These are phyloP conservation scores for Temnothorax nylanderi DNA, from an alignment of 1,140 invertebrate species.

Conservation along the genomic window DNA sequence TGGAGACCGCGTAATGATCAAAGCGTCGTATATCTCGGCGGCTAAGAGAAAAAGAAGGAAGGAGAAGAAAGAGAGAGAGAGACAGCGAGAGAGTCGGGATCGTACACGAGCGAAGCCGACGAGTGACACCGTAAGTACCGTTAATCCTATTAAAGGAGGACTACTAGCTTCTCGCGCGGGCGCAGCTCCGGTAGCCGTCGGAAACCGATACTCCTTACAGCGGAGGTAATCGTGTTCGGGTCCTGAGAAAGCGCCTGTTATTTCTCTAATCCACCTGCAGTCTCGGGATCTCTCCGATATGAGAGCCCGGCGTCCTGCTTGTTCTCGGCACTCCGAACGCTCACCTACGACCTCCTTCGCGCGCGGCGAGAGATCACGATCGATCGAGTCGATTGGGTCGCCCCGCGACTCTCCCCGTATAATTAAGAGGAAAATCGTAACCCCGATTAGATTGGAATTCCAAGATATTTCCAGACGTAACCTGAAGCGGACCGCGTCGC, in stretches of 20 bases:
- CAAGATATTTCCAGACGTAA: conserved; percentile 29
- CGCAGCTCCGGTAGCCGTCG: conserved; percentile 61
- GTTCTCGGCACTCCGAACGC: conserved; percentile 32
- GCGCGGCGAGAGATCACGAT: conserved; percentile 49
- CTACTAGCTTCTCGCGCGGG: conserved; percentile 61
- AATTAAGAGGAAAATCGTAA: conserved; percentile 56
- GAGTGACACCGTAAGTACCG: conserved; percentile 69
- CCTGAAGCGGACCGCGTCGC: conserved; percentile 2
- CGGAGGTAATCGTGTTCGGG: conserved; percentile 58
- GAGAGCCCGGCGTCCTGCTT: conserved; percentile 41
- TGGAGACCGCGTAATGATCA: conserved; percentile 61
- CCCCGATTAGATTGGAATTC: conserved; percentile 59
- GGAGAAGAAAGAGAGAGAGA: background rate
- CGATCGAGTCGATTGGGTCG: conserved; percentile 33
- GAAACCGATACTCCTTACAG: conserved; percentile 64
- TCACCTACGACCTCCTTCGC: conserved; percentile 58
- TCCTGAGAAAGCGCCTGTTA: conserved; percentile 61
- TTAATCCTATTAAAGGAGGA: conserved; percentile 74
- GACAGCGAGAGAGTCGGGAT: background rate
- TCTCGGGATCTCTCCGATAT: conserved; percentile 50
- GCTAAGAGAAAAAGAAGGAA: background rate
- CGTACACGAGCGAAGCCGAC: conserved; percentile 53
- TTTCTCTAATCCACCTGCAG: conserved; percentile 69
- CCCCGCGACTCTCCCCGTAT: conserved; percentile 36
- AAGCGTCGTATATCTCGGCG: conserved; percentile 67